Evolutionary conservation across 2,113 vertebrate genomes (phyloP).

Genomic region (Gila orcuttii): DNA sequence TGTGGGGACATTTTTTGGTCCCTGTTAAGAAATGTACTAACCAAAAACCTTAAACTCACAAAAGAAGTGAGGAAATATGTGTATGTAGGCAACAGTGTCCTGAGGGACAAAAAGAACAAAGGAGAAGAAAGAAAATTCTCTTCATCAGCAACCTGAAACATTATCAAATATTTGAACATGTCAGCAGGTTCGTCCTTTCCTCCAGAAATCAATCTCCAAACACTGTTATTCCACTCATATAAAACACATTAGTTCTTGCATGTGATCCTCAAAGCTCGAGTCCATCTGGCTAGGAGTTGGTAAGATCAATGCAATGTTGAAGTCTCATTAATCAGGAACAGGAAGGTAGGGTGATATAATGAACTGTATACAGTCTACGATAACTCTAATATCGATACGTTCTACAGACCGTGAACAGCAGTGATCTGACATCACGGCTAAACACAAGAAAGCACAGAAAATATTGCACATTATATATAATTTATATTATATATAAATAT

Average conservation of each 20-base stretch:
- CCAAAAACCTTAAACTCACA: background rate
- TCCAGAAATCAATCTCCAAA: slow-evolving; percentile 65
- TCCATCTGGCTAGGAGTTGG: slow-evolving; percentile 30
- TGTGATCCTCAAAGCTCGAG: background rate
- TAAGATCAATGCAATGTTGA: slow-evolving; percentile 58
- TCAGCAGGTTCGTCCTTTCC: slow-evolving; percentile 63
- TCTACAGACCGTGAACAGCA: background rate
- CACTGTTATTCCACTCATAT: slow-evolving; percentile 58
- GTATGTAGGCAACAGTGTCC: background rate
- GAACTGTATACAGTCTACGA: background rate
- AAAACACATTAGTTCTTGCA: slow-evolving; percentile 56
- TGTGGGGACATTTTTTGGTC: too few species aligned
- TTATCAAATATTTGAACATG: slow-evolving; percentile 68
- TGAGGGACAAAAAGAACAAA: slow-evolving; percentile 32
- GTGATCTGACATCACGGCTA: background rate
- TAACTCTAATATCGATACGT: slow-evolving; percentile 17
- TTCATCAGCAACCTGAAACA: slow-evolving; percentile 64
- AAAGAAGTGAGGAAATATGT: background rate
- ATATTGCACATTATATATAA: background rate
- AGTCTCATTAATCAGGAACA: slow-evolving; percentile 43
- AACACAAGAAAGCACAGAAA: background rate
- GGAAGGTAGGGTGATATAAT: slow-evolving; percentile 11
- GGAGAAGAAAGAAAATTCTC: slow-evolving; percentile 49
- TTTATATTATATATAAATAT: too few species aligned
- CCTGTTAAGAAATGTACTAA: background rate